Evolutionary conservation across 2,888 invertebrate species (phyloP), one percentile per base, ranked within the genome.

Genomic region (Proisotoma minuta): DNA sequence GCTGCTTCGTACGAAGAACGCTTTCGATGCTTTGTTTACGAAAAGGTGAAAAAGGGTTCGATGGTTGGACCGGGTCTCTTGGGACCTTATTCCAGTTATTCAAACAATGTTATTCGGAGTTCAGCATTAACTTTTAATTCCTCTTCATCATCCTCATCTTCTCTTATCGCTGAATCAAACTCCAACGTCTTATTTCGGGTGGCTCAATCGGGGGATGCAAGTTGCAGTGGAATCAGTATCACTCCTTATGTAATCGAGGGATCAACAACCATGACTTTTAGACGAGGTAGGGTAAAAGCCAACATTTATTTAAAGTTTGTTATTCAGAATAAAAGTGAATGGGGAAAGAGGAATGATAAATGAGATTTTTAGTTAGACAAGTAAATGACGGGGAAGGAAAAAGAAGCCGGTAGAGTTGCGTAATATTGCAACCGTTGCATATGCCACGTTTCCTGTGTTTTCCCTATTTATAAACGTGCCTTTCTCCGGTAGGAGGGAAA

Each of bases 1-100:
- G 88, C 91, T 73, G 88, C 91, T 73, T 89, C 89, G 76, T 90
- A 91, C 80, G 93, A 94, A 78, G 93, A 94, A 78, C 85, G 92
- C 71, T 96, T 91, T 81, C 84, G 95, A 73, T 96, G 96, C 81
- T 95, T 95, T 82, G 95, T 95, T 65, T 93, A 91, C 81, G 92
- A 91, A 82, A 89, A 88, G 73, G 77, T 68, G 75, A 70, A 71
- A 57, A 70, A 69, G 54, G 65, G 60, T 40, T n/a, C 43, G 10
- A 34, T 34, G 15, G n/a, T n/a, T n/a, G 10, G 10, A 4, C 5
- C 58, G 51, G 39, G 39, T 22, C 39, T 39, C 39, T 28, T 52
- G 10, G 52, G 52, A 10, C 20, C 5, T 10, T 28, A 28, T 15
- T 22, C 23, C 24, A n/a, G 27, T 12, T 40, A 57, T 57, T 20